Evolutionary conservation across 2,113 vertebrate genomes (phyloP).

Genomic region (Neodon shergylaensis): DNA sequence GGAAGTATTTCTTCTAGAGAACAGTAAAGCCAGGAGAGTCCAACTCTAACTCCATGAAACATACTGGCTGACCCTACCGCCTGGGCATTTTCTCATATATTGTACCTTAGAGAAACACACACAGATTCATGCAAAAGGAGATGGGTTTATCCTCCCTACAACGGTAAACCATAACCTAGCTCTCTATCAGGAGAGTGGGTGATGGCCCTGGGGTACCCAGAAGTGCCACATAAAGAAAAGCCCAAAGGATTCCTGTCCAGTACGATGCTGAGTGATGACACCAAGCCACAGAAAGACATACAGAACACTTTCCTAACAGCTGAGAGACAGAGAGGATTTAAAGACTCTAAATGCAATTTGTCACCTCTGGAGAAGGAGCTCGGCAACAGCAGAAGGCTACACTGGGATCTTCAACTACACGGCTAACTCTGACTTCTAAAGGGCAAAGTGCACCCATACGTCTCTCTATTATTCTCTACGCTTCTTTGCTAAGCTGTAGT

Average conservation of each 20-base stretch:
- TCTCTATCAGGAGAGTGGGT: neutral
- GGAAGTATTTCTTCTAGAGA: constrained; percentile 3
- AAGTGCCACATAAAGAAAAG: neutral
- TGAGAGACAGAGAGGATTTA: neutral
- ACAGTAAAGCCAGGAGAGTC: constrained; percentile 37
- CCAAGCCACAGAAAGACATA: neutral
- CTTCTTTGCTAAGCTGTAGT: neutral
- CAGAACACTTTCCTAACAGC: neutral
- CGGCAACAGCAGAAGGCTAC: fast-evolving
- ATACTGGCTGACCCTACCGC: neutral
- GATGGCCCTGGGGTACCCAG: neutral
- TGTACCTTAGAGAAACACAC: neutral
- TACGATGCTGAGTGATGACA: neutral
- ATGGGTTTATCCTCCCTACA: neutral
- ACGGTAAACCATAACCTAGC: neutral
- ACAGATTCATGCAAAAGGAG: neutral
- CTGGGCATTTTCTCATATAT: neutral
- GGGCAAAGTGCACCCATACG: neutral
- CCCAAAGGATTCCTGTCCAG: neutral
- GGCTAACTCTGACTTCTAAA: neutral
- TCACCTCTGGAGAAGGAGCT: neutral
- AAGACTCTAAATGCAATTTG: neutral
- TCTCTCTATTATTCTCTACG: constrained; percentile 6
- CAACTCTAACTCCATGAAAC: constrained; percentile 50
- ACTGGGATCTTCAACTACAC: neutral